These are phyloP conservation scores for Chlorodrepanis virens DNA, from an alignment of 2,113 vertebrate species.

Conservation along the genomic window DNA sequence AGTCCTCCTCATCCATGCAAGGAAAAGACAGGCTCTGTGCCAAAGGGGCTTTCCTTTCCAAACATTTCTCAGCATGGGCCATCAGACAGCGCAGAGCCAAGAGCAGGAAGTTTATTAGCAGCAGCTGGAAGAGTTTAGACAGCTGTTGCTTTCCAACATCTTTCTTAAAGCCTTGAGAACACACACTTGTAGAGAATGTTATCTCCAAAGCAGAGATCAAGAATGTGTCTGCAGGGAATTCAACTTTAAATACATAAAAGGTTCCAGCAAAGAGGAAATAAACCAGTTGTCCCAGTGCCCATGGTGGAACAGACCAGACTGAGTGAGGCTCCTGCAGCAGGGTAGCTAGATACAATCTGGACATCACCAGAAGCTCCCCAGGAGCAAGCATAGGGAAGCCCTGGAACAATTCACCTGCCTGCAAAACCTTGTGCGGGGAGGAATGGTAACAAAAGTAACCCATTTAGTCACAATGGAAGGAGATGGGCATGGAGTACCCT, in stretches of 20 bases:
- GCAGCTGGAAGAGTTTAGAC: neutral
- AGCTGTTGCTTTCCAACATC: neutral
- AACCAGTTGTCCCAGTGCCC: neutral
- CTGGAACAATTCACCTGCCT: neutral
- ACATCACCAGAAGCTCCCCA: neutral
- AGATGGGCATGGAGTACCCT: neutral
- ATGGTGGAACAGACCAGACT: neutral
- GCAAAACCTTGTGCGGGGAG: rapidly evolving
- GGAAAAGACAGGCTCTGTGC: neutral
- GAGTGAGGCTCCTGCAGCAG: neutral
- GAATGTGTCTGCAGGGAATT: neutral
- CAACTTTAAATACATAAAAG: neutral
- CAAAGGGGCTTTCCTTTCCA: neutral
- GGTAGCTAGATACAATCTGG: neutral
- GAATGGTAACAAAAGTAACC: neutral
- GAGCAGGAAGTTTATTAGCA: neutral
- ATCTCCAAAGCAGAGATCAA: neutral
- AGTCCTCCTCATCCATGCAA: neutral
- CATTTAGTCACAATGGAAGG: neutral
- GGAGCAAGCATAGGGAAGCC: rapidly evolving
- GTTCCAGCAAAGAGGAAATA: neutral
- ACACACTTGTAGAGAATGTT: neutral
- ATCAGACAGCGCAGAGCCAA: neutral
- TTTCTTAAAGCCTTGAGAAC: neutral
- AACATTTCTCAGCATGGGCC: neutral